These are phyloP conservation scores for Cichladusa arquata DNA, from an alignment of 2,113 vertebrate genomes.

Conservation along the genomic window DNA sequence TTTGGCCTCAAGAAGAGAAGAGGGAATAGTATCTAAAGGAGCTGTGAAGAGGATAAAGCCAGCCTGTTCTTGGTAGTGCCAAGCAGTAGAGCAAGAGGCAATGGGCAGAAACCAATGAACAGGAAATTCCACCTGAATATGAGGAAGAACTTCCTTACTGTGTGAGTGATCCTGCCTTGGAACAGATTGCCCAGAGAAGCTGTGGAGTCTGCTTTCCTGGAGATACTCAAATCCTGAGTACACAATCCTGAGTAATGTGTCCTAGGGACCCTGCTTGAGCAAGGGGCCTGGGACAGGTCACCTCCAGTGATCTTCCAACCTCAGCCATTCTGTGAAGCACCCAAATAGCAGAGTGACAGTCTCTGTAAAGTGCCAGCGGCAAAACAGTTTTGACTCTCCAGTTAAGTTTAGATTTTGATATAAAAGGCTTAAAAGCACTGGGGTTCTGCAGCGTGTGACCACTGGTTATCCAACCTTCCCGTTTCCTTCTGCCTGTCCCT, in stretches of 20 bases:
- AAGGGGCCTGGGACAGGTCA: not conserved
- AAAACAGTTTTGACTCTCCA: not conserved
- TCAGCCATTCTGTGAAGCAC: not conserved
- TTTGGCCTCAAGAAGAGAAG: not conserved
- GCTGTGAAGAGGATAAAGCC: not conserved
- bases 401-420: not conserved
- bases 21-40: not conserved
- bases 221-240: not conserved
- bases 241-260: not conserved
- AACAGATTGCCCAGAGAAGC: not conserved
- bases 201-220: not conserved
- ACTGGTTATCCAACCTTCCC: not conserved
- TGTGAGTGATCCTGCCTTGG: fast-evolving
- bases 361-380: not conserved
- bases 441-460: fast-evolving
- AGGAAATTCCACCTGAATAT: not conserved
- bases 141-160: not conserved
- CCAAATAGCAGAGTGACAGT: not conserved
- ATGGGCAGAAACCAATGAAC: not conserved
- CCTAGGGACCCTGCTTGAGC: not conserved
- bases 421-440: not conserved
- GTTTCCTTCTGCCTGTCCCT: not conserved
- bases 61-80: not conserved
- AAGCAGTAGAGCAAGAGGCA: not conserved
- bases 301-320: not conserved